These are phyloP conservation scores for Sigmodon hispidus DNA, from an alignment of 2,113 vertebrate species.

Conservation along the genomic window DNA sequence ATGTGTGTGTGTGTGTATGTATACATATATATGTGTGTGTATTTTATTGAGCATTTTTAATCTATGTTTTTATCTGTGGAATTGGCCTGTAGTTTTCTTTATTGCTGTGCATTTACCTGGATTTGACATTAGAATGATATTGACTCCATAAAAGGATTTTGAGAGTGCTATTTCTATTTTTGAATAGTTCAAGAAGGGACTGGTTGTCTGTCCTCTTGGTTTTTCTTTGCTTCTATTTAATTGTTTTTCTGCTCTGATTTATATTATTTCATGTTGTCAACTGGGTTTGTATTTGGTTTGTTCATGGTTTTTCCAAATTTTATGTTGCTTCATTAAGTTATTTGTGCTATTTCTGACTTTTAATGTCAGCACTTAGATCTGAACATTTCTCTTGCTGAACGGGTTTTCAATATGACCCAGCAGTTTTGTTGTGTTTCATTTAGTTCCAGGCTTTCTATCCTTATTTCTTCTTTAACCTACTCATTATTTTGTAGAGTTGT, in stretches of 20 bases:
- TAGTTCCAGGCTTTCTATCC: background rate
- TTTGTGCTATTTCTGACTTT: background rate
- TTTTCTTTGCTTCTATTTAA: background rate
- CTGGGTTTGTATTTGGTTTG: background rate
- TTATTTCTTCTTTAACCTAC: background rate
- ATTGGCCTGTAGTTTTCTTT: background rate
- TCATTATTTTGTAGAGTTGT: background rate
- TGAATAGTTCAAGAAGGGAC: background rate
- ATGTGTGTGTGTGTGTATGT: no score
- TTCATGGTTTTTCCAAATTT: background rate
- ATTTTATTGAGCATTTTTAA: background rate
- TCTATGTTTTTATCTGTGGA: background rate
- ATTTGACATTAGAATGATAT: background rate
- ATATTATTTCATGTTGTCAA: background rate
- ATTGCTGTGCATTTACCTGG: background rate
- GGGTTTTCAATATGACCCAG: background rate
- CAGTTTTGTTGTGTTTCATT: background rate
- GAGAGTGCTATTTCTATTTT: background rate
- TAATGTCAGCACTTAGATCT: background rate
- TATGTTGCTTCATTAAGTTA: background rate
- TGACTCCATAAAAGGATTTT: background rate
- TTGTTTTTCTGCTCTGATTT: background rate
- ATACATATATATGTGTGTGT: background rate
- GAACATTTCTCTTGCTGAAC: background rate
- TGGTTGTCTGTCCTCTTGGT: background rate